Evolutionary conservation across 2,113 vertebrate genomes (phyloP).

Genomic region (Chionis minor): DNA sequence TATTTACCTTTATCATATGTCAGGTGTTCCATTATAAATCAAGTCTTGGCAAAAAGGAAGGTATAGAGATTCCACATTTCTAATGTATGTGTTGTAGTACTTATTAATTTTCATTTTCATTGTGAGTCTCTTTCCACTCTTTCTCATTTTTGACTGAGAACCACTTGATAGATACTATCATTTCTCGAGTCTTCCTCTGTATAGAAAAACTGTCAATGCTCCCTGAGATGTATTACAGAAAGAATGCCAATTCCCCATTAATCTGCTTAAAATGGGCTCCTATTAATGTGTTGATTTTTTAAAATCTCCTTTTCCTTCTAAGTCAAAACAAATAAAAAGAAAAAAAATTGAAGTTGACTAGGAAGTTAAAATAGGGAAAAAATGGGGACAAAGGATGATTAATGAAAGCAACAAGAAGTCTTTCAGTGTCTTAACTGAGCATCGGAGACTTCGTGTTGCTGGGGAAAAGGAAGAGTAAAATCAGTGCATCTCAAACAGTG

Average conservation of each 20-base stretch:
- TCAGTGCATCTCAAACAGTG: fast-evolving
- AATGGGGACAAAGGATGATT: not conserved
- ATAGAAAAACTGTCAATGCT: not conserved
- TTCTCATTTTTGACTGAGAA: not conserved
- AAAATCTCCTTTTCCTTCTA: not conserved
- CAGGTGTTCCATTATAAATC: not conserved
- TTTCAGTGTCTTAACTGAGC: not conserved
- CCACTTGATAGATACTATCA: not conserved
- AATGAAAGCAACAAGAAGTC: not conserved
- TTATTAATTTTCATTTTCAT: not conserved
- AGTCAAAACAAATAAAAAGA: not conserved
- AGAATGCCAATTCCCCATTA: not conserved
- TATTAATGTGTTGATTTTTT: not conserved
- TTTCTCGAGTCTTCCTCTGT: not conserved
- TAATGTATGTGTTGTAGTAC: not conserved
- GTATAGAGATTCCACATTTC: not conserved
- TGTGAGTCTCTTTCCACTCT: not conserved
- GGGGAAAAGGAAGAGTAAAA: not conserved
- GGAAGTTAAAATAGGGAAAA: not conserved
- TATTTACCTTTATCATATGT: not conserved
- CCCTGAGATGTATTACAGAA: not conserved
- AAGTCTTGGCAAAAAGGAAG: not conserved
- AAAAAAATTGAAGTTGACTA: not conserved
- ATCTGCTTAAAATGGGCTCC: not conserved
- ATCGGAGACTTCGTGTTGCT: not conserved